Conservation (phyloP, 2,113 vertebrate genomes). For the Channa argus region DNA sequence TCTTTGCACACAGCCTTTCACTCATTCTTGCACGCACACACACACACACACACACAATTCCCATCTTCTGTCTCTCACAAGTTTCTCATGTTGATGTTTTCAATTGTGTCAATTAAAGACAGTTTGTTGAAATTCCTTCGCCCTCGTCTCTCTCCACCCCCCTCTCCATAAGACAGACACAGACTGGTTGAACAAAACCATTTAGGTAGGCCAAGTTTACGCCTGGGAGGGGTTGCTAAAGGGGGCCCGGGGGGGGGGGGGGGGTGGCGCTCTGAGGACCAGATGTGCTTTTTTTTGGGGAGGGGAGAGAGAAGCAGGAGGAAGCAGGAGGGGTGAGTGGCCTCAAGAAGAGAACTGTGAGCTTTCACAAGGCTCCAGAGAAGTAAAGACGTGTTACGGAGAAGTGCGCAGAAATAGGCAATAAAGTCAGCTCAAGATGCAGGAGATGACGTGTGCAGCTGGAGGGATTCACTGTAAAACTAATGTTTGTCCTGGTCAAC, state of each 20-base stretch:
- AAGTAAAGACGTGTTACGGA: slow-evolving; percentile 12
- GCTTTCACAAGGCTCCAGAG: slow-evolving; percentile 43
- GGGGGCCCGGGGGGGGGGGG: slow-evolving; percentile 69
- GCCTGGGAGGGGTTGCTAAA: slow-evolving; percentile 75
- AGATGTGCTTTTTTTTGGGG: slow-evolving; percentile 73
- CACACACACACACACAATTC: background rate
- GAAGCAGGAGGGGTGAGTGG: slow-evolving; percentile 29
- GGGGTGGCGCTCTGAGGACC: slow-evolving; percentile 65
- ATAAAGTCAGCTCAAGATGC: slow-evolving; percentile 3
- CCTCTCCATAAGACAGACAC: slow-evolving; percentile 39
- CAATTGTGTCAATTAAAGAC: slow-evolving; percentile 68
- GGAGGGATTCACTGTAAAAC: background rate
- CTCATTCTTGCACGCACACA: slow-evolving; percentile 26
- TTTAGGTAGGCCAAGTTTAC: slow-evolving; percentile 80
- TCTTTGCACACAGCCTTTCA: background rate
- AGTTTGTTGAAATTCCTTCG: slow-evolving; percentile 68
- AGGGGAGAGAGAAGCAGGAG: background rate
- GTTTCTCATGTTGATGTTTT: slow-evolving; percentile 62
- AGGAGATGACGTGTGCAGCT: background rate
- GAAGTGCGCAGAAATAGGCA: background rate
- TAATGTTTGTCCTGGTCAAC: background rate
- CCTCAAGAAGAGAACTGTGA: slow-evolving; percentile 6
- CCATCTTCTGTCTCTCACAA: slow-evolving; percentile 6
- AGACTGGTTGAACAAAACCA: slow-evolving; percentile 78
- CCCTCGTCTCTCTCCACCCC: slow-evolving; percentile 2